Evolutionary conservation across 2,888 invertebrate species (phyloP).

Genomic region (Trileptium ribeirensis): DNA sequence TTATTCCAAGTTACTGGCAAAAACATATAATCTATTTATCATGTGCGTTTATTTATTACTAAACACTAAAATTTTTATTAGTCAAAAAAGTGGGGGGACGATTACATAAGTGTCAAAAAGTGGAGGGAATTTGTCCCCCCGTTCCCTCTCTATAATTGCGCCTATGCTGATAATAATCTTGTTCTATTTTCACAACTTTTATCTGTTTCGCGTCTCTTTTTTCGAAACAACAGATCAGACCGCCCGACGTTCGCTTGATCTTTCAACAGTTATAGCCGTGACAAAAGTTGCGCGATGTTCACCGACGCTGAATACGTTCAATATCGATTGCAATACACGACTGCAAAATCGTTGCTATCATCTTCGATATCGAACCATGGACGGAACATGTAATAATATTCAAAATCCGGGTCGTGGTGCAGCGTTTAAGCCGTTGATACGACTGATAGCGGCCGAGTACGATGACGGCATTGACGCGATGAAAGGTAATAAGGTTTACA

Average conservation of each 20-base stretch:
- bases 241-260: background rate
- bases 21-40: too few species aligned
- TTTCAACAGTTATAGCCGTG: background rate
- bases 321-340: background rate
- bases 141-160: too few species aligned
- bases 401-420: conserved; percentile 84
- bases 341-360: conserved; percentile 67
- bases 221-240: too few species aligned
- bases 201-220: too few species aligned
- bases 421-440: conserved; percentile 56
- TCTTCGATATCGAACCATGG: conserved; percentile 74
- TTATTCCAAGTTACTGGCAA: too few species aligned
- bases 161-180: too few species aligned
- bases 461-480: background rate
- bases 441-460: background rate
- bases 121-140: too few species aligned
- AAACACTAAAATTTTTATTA: too few species aligned
- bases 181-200: too few species aligned
- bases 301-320: background rate
- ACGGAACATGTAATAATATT: conserved; percentile 92
- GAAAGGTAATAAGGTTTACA: background rate
- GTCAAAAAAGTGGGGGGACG: too few species aligned
- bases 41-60: too few species aligned
- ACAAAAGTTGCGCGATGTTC: background rate
- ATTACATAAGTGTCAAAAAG: too few species aligned